Evolutionary conservation across 2,113 vertebrate species (phyloP).

Genomic region (Trachemys scripta): DNA sequence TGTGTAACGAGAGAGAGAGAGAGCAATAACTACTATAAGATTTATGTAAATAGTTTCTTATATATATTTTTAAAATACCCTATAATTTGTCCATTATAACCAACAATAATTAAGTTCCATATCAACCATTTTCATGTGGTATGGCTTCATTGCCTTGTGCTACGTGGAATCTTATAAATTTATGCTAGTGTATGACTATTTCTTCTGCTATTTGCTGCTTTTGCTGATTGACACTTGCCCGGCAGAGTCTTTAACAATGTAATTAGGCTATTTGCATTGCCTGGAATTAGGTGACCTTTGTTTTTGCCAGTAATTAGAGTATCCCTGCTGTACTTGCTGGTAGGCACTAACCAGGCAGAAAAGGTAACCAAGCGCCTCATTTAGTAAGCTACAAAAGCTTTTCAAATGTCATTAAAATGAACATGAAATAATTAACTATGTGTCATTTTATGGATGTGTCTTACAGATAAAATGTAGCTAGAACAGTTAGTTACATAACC

Average conservation of each 20-base stretch:
- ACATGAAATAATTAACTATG: slow-evolving; percentile 67
- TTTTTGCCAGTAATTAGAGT: slow-evolving; percentile 91
- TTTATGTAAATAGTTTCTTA: slow-evolving; percentile 43
- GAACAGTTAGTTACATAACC: not conserved
- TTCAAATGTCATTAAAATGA: slow-evolving; percentile 79
- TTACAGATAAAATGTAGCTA: not conserved
- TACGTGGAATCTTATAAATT: slow-evolving; percentile 31
- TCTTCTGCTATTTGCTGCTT: slow-evolving; percentile 62
- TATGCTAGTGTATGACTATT: slow-evolving; percentile 28
- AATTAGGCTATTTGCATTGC: slow-evolving; percentile 90
- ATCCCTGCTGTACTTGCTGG: slow-evolving; percentile 60
- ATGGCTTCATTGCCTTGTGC: slow-evolving; percentile 16
- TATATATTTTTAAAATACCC: slow-evolving; percentile 27
- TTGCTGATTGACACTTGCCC: slow-evolving; percentile 83
- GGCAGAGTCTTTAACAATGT: slow-evolving; percentile 77
- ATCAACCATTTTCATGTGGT: slow-evolving; percentile 35
- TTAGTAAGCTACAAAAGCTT: slow-evolving; percentile 80
- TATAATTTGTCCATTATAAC: slow-evolving; percentile 30
- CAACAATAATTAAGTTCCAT: slow-evolving; percentile 47
- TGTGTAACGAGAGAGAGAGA: not conserved
- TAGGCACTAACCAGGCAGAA: slow-evolving; percentile 81
- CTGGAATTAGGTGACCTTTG: slow-evolving; percentile 88
- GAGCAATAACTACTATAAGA: slow-evolving; percentile 51
- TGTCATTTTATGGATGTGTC: slow-evolving; percentile 8
- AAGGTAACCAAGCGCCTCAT: slow-evolving; percentile 83